phyloP scores from a whole-genome alignment of 1,140 invertebrate species.

The Heliconius eleuchia region DNA sequence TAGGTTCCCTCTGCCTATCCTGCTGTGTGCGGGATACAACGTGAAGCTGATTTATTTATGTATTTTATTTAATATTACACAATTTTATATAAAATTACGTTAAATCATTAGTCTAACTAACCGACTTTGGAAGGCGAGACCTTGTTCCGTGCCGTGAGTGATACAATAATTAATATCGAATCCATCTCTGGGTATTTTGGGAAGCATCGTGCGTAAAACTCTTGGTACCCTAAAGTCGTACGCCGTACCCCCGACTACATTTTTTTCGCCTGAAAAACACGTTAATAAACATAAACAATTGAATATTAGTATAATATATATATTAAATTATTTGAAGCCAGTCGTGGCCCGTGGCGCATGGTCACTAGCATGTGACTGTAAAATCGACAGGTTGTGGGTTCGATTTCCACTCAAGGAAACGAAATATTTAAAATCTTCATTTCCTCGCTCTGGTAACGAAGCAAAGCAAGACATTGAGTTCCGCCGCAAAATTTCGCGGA shows the following conservation, averaged over 20 bases:
- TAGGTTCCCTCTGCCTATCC: too few species aligned
- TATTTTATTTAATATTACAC: neutral
- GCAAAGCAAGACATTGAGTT: too few species aligned
- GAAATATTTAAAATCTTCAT: too few species aligned
- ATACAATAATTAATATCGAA: conserved; percentile 91
- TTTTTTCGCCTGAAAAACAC: conserved; percentile 64
- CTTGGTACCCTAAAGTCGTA: conserved; percentile 87
- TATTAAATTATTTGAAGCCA: too few species aligned
- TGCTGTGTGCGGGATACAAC: too few species aligned
- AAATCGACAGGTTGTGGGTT: too few species aligned
- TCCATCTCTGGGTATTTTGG: conserved; percentile 82
- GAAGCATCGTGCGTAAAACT: conserved; percentile 73
- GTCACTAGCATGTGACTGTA: too few species aligned
- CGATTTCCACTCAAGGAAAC: too few species aligned
- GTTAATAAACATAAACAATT: neutral
- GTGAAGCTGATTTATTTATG: too few species aligned
- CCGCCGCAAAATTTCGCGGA: too few species aligned
- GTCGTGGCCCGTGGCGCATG: too few species aligned
- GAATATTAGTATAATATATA: neutral
- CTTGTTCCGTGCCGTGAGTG: conserved; percentile 72
- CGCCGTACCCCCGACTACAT: conserved; percentile 83
- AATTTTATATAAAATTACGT: neutral
- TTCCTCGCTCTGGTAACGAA: too few species aligned
- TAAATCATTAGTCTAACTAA: neutral
- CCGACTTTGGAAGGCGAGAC: conserved; percentile 23